Base-by-base conservation (phyloP, 2,797 vertebrate species). In the Crax fasciolata region DNA sequence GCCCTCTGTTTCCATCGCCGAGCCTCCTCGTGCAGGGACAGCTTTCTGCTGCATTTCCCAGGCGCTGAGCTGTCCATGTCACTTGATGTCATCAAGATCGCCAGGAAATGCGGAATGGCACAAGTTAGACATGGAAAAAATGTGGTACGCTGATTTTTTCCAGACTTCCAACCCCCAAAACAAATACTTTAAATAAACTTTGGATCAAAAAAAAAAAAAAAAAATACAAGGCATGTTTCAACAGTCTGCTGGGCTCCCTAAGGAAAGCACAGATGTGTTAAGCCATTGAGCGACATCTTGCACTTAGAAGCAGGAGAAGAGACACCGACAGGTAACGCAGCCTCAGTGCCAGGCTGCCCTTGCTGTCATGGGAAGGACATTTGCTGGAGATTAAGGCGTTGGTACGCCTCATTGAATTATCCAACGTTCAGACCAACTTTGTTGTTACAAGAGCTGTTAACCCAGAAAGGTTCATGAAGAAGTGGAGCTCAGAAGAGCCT, bases 21-120 rank as follows among this genome's bases (percentile, higher is more conserved):
- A 73, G 76, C 58, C 73, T 86, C 44, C 89, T 55, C 88, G 63
- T 27, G 6, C 58, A 76, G 27, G 43, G 68, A 76, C 80, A 35
- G 67, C 87, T 89, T 94, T 90, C 94, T 30, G 2, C 70, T 41
- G 67, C 49, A 23, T 73, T 94, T 96, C 91, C 94, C 94, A 94
- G 79, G 91, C 91, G 49, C 0, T 25, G 63, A 88, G 77, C 59
- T 43, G 74, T 38, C 71, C 0, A 2, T 55, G 89, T 49, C 87
- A 46, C 90, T 27, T 85, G 82, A 91, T 87, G 68, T 61, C 77
- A 82, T 84, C 86, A 6, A 46, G 77, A 87, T 25, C 82, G 32
- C 63, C 84, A 91, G 92, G 84, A 94, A 96, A 95, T 30, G 75
- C 2, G 55, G 41, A 91, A 43, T 80, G 84, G 89, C 73, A 84